Evolutionary conservation across 2,113 vertebrate genomes (phyloP), one percentile per base, ranked within the genome.

Genomic region (Nematolebias whitei): DNA sequence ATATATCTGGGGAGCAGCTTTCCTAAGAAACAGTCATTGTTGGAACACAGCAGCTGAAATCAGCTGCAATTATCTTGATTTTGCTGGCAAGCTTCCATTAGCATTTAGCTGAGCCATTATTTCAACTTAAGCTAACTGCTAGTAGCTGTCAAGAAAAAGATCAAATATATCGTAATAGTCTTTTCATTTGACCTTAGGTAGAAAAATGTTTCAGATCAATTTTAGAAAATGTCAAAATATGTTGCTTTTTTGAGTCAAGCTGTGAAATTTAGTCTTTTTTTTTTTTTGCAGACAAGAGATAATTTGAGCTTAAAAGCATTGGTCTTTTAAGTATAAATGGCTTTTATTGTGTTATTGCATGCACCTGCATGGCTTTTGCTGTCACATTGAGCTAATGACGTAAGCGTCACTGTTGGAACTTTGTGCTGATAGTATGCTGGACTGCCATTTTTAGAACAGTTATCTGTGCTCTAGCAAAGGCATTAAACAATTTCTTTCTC

Each of bases 401-500:
- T 35, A 32, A 15, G 8, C 29, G 16, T 18, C 16, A 45, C 43
- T 35, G 22, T 23, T 47, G 12, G 12, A 32, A 16, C 24, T 45
- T 60, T 29, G 15, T 11, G 12, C 23, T n/a, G 22, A 59, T 2
- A 16, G 23, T 51, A 13, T 51, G 15, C 16, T 48, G 4, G 24
- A 19, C 40, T 47, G 26, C 43, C 4, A 41, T 26, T 4, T 29
- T 44, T 14, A 59, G 23, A 29, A 23, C 3, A 43, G 39, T 23
- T 57, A 23, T 12, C 1, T 45, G 24, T 35, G 24, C 29, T 29
- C 9, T 20, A 26, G 10, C 24, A 43, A 24, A 20, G 22, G 7
- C 14, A 15, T 41, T 44, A 23, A 22, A 54, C 44, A 41, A 47
- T 41, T 64, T 67, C 55, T 22, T 7, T 45, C 22, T 22, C n/a